Evolutionary conservation across 2,888 invertebrate species (phyloP).

Genomic region (Antitype chi): DNA sequence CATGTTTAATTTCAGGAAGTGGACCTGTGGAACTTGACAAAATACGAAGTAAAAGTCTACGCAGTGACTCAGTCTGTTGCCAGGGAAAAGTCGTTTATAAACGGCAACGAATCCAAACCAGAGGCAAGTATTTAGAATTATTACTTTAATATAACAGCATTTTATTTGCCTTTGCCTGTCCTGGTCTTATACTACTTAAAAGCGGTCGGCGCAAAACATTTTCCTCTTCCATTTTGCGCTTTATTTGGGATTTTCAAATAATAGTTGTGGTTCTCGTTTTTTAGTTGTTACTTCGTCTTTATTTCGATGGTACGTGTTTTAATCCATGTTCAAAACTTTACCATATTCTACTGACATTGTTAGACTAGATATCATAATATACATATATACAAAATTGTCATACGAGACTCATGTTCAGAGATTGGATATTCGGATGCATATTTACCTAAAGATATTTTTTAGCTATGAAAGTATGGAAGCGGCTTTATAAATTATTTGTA

Average conservation of each 20-base stretch:
- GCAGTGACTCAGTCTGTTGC: constrained; percentile 85
- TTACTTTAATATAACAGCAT: background rate
- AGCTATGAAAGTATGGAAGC: too few relatives aligned
- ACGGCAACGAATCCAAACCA: constrained; percentile 82
- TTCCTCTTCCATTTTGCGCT: background rate
- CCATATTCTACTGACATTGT: background rate
- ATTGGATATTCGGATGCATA: too few relatives aligned
- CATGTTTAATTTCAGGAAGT: constrained; percentile 74
- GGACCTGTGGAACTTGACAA: constrained; percentile 83
- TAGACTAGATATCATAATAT: background rate
- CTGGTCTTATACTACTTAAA: background rate
- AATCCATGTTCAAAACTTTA: background rate
- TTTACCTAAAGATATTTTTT: too few relatives aligned
- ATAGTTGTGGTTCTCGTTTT: background rate
- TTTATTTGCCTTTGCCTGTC: background rate
- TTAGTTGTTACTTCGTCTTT: background rate
- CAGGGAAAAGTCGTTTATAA: constrained; percentile 76
- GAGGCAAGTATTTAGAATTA: constrained; percentile 72
- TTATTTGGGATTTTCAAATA: background rate
- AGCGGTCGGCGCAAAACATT: background rate
- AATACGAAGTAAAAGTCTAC: constrained; percentile 87
- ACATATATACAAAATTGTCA: background rate
- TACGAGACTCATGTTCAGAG: too few relatives aligned
- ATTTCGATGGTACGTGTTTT: background rate
- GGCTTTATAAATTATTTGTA: too few relatives aligned